Percentiles rank a stretch among this genome's conserved stretches.
Evolutionary conservation across 2,888 invertebrate species (phyloP).

Genomic region (Caenorhabditis japonica): DNA sequence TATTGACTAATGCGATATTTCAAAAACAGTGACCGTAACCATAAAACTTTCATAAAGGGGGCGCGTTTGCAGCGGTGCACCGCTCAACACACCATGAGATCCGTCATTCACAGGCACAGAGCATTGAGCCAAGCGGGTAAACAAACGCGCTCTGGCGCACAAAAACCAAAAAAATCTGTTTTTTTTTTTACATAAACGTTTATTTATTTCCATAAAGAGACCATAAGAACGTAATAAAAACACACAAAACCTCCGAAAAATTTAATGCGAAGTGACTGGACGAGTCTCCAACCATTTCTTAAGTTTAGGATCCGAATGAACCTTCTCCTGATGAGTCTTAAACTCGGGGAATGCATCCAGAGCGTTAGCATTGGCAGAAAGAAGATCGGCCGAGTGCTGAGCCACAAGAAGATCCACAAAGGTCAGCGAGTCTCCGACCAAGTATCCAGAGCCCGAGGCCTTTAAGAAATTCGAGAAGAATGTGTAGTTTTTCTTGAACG

Average conservation of each 20-base stretch:
- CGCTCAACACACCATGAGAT: too few species aligned
- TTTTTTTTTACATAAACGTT: too few species aligned
- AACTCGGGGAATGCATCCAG: slow-evolving; percentile 60
- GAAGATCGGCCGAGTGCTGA: slow-evolving; percentile 60
- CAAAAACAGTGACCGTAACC: too few species aligned
- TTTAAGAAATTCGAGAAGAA: slow-evolving; percentile 62
- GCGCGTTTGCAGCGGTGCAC: too few species aligned
- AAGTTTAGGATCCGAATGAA: slow-evolving; percentile 63
- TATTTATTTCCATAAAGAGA: too few species aligned
- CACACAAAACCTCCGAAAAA: slow-evolving; percentile 8
- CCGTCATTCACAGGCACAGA: too few species aligned
- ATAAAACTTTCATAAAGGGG: too few species aligned
- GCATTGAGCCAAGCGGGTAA: too few species aligned
- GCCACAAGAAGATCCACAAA: slow-evolving; percentile 69
- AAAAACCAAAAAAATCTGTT: too few species aligned
- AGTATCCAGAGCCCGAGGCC: slow-evolving; percentile 64
- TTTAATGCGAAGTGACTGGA: slow-evolving; percentile 65
- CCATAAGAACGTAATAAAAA: background rate
- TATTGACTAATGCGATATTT: too few species aligned
- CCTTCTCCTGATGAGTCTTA: slow-evolving; percentile 61
- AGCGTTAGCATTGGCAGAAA: slow-evolving; percentile 52
- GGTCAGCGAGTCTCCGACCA: slow-evolving; percentile 64
- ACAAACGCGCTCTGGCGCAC: too few species aligned
- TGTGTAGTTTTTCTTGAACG: slow-evolving; percentile 64
- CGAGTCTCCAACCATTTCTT: slow-evolving; percentile 66